Evolutionary conservation across 2,888 invertebrate species (phyloP), one percentile per base, ranked within the genome.

Genomic region (Macaria notata): DNA sequence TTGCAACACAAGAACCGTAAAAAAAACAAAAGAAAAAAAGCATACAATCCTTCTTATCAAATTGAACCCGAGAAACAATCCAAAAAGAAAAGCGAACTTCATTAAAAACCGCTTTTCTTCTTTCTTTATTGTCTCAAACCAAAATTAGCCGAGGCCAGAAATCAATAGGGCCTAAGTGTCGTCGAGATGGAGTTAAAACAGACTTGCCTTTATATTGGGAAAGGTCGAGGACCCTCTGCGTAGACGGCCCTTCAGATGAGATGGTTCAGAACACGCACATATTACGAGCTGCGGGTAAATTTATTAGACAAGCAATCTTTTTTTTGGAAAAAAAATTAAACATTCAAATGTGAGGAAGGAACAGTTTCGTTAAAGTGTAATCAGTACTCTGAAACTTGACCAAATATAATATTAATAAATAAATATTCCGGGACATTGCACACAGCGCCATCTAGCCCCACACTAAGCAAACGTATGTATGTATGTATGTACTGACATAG

Each of bases 161-260:
- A 83, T 84, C 84, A 84, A 83, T 84, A 77, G 73, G 71, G 71
- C 65, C 70, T 49, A 51, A 79, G 80, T 76, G 72, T 70, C 72
- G 74, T 72, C 72, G 75, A 84, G 86, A 88, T 86, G 82, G 81
- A 86, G 86, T 86, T 88, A 87, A 80, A 83, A 84, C 84, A 83
- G 84, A 82, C 76, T 72, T 84, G 79, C 83, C 84, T 86, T 86
- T 85, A 84, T 81, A 85, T 87, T 85, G 83, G 79, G 85, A 81
- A 88, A 87, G 86, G 88, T 88, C 84, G 86, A 89, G 88, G 48
- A 75, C 85, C 79, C 88, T 88, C 51, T 58, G 71, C 75, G 76
- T 76, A 81, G 84, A 83, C 81, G 76, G 73, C 73, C 72, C 87
- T 86, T 76, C 68, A 71, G 72, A 68, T 67, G 64, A 70, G 78